These are phyloP conservation scores for Andricus quercusramuli DNA, from an alignment of 2,888 invertebrate genomes.

Conservation along the genomic window DNA sequence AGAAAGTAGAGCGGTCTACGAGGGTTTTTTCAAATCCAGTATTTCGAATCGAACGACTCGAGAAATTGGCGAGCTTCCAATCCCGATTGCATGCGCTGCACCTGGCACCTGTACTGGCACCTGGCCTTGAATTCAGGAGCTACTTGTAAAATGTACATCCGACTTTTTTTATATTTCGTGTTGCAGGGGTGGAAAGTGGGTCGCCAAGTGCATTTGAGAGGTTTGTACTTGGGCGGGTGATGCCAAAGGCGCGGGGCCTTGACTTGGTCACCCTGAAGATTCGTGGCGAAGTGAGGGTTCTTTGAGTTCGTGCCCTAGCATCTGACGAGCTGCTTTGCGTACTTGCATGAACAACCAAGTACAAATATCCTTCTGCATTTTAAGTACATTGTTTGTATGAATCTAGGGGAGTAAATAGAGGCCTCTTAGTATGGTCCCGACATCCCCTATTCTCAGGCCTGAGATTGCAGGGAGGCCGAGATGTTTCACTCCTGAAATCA, in stretches of 20 bases:
- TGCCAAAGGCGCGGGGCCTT: constrained; percentile 59
- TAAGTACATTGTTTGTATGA: background rate
- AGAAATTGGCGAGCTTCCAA: constrained; percentile 69
- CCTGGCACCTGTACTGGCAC: constrained; percentile 54
- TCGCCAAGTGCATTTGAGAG: constrained; percentile 50
- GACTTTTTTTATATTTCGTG: constrained; percentile 8
- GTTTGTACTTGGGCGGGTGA: background rate
- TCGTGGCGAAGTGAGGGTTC: constrained; percentile 46
- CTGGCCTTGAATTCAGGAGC: constrained; percentile 37
- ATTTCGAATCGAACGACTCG: constrained; percentile 61
- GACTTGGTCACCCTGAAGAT: constrained; percentile 68
- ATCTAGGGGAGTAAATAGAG: background rate
- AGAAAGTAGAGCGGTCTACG: background rate
- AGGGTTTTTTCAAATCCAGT: constrained; percentile 43
- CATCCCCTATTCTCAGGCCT: background rate
- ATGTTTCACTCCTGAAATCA: too few relatives aligned
- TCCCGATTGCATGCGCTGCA: constrained; percentile 65
- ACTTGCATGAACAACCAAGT: background rate
- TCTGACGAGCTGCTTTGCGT: constrained; percentile 1
- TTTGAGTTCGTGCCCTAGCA: constrained; percentile 48
- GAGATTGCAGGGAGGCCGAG: too few relatives aligned
- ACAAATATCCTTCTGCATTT: background rate
- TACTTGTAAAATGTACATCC: constrained; percentile 16
- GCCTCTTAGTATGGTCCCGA: background rate
- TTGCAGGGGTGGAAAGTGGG: constrained; percentile 52